Evolutionary conservation across 2,888 invertebrate genomes (phyloP).

Genomic region (Unio pictorum): DNA sequence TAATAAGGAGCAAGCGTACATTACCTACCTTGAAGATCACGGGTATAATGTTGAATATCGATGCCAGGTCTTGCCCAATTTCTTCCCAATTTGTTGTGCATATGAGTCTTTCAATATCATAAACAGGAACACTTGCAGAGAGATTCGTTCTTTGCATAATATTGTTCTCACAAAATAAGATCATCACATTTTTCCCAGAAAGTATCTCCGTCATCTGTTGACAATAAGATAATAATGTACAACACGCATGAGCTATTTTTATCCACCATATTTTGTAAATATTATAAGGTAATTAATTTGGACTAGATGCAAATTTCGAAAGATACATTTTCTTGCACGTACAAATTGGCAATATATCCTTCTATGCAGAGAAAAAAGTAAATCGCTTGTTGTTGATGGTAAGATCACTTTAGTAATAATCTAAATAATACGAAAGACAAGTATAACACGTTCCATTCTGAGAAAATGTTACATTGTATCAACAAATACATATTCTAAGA

Average conservation of each 20-base stretch:
- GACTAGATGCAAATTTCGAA: too few species aligned
- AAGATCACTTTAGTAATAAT: too few species aligned
- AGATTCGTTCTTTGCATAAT: conserved; percentile 31
- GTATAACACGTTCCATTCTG: too few species aligned
- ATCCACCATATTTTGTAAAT: not conserved
- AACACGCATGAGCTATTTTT: not conserved
- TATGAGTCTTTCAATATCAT: conserved; percentile 33
- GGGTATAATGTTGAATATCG: conserved; percentile 11
- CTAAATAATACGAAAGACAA: too few species aligned
- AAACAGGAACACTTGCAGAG: conserved; percentile 33
- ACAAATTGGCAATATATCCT: too few species aligned
- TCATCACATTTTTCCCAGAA: conserved; percentile 8
- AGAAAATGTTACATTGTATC: too few species aligned
- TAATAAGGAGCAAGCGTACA: not conserved
- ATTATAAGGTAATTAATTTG: not conserved
- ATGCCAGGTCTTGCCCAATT: conserved; percentile 19
- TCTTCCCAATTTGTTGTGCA: conserved; percentile 46
- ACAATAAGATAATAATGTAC: not conserved
- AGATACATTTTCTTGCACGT: too few species aligned
- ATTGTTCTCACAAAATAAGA: conserved; percentile 35
- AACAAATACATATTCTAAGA: too few species aligned
- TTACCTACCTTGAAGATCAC: conserved; percentile 27
- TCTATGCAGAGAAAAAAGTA: too few species aligned
- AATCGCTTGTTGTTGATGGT: too few species aligned
- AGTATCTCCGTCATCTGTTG: not conserved